These are phyloP conservation scores for Seriola quinqueradiata DNA, from an alignment of 2,113 vertebrate genomes.

Conservation along the genomic window DNA sequence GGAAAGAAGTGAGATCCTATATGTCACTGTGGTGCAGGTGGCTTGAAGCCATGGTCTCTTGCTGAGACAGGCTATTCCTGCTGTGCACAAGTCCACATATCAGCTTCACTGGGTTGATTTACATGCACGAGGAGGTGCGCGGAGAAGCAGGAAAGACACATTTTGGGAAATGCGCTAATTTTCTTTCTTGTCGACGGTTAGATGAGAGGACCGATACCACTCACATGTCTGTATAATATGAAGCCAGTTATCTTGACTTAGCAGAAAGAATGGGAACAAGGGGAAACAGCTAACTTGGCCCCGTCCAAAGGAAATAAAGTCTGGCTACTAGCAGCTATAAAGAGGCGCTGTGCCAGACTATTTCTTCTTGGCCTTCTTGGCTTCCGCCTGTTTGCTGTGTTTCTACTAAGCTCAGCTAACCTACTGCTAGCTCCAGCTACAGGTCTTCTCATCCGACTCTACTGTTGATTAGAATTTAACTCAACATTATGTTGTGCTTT, in stretches of 20 bases:
- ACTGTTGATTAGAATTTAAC: no score
- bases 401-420: no score
- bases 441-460: no score
- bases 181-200: not conserved
- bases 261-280: not conserved
- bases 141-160: not conserved
- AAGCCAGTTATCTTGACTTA: no score
- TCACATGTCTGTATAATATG: no score
- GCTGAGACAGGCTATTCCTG: constrained; percentile 11
- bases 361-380: no score
- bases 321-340: no score
- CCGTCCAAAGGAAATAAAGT: no score
- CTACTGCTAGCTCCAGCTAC: no score
- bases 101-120: not conserved
- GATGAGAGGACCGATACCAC: not conserved
- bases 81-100: not conserved
- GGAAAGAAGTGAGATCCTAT: constrained; percentile 30
- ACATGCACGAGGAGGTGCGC: not conserved
- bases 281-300: not conserved
- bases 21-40: constrained; percentile 30
- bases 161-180: not conserved
- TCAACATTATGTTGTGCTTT: no score
- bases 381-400: no score
- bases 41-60: not conserved
- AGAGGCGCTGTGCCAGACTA: not conserved